Evolutionary conservation across 2,888 invertebrate genomes (phyloP), one percentile per base, ranked within the genome.

Genomic region (Coenonympha arcania): DNA sequence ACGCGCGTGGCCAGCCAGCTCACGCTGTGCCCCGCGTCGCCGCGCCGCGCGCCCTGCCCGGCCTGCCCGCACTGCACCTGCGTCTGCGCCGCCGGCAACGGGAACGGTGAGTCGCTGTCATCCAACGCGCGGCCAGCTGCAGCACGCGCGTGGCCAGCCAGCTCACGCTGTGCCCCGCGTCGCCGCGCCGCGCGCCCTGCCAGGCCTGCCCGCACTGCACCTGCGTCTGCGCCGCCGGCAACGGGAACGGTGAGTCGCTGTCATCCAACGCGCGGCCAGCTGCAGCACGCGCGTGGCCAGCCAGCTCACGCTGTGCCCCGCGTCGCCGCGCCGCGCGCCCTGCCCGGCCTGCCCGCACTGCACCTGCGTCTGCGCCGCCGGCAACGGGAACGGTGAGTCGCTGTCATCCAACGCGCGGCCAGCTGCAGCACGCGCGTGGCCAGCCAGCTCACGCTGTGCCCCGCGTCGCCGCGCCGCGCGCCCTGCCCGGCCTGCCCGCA

Each of bases 1-100:
- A 64, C 44, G 67, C 61, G 69, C 48, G 63, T 63, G 42, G 78
- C 79, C 52, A 73, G 72, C 48, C 85, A 80, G 63, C 76, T 79
- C 48, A 86, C 86, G 11, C 69, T 87, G 55, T 83, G 86, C 49
- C 85, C 85, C 53, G 66, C 82, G 20, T 79, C 83, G 24, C 86
- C 86, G 40, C 68, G 74, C 6, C 26, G 59, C 53, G 57, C 65
- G 33, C 68, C 68, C 59, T 73, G 74, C 58, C 54, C 62, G 11
- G 31, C 68, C 0, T 59, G 66, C 13, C 68, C 30, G 58, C 65
- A 54, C 47, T 59, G 48, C 68, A 65, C 50, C 62, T 49, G 48
- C 45, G 37, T 41, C 39, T 39, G 18, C 26, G 33, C 54, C 31
- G 24, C 26, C 16, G 24, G 36, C 31, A 40, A 26, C 20, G 20